Base-by-base conservation (phyloP, 1,140 invertebrate genomes). In the Heliconius hewitsoni region DNA sequence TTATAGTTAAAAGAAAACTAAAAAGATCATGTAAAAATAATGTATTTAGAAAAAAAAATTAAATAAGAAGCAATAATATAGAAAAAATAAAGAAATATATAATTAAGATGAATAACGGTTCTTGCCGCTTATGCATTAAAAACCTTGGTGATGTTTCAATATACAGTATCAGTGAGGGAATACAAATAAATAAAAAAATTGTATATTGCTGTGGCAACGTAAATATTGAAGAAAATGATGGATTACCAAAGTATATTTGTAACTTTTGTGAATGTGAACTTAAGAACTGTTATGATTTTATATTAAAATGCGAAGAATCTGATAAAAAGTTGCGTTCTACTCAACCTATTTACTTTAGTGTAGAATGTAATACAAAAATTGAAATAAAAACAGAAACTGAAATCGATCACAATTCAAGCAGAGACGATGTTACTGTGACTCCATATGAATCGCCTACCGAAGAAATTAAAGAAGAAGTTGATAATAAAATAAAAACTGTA, bases 51-150 rank as follows among this genome's bases (percentile, higher is more conserved):
- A 19, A 52, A 52, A 19, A 52, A 52, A 3, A 11, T 23, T 8
- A 37, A 37, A 37, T 37, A 37, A 37, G 34, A 6, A 37, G 34
- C 3, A 34, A 37, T 37, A 11, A 23, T 3, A n/a, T 30, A 34
- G 3, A 34, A 34, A 34, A 34, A 60, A 60, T 27, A 60, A 23
- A 23, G 23, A n/a, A 60, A 9, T 30, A 30, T 30, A 30, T 55
- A 52, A 30, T 39, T 75, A 83, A 52, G 39, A 91, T 91, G 89
- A 77, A 87, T 79, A 46, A 73, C 13, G 84, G 85, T 77, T 9
- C 86, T 23, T 94, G 93, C 77, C 86, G 93, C 37, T 72, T 93
- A 73, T 94, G 93, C 74, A 89, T 84, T 80, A 83, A 84, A 74
- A 88, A 88, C 73, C 77, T 84, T 55, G 91, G 89, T 37, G 83